Conservation (phyloP, 1,140 invertebrate genomes). For the Leptinotarsa lineolata region DNA sequence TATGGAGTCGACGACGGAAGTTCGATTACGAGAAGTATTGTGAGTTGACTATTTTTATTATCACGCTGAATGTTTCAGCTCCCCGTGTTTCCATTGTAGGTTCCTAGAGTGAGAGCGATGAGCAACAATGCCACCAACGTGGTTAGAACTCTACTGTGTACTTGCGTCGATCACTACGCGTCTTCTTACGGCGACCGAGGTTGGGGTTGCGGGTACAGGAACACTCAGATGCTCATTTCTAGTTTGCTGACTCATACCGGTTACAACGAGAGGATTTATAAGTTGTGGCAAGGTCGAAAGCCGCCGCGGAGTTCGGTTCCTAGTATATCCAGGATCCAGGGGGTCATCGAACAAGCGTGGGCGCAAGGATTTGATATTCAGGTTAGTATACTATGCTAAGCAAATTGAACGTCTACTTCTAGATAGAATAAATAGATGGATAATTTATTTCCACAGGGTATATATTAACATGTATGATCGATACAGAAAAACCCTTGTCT, state of each 20-base stretch:
- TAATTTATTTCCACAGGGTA: too few relatives aligned
- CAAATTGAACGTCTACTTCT: too few relatives aligned
- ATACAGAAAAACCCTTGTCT: too few relatives aligned
- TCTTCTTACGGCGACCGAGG: slow-evolving; percentile 86
- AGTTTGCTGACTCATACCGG: slow-evolving; percentile 74
- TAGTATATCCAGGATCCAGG: slow-evolving; percentile 81
- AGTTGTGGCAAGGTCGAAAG: slow-evolving; percentile 58
- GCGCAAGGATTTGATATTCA: slow-evolving; percentile 82
- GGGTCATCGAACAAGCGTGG: slow-evolving; percentile 86
- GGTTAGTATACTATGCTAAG: slow-evolving; percentile 55
- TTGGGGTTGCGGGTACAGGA: slow-evolving; percentile 90
- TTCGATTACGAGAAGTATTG: slow-evolving; percentile 67
- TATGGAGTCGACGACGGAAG: slow-evolving; percentile 81
- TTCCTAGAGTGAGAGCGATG: slow-evolving; percentile 71
- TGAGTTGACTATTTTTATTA: slow-evolving; percentile 32
- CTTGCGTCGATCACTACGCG: slow-evolving; percentile 82
- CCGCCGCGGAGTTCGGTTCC: slow-evolving; percentile 72
- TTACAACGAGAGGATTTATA: slow-evolving; percentile 72
- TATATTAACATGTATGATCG: too few relatives aligned
- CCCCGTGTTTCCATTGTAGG: slow-evolving; percentile 58
- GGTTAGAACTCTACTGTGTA: slow-evolving; percentile 72
- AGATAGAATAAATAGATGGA: too few relatives aligned
- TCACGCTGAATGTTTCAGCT: background rate
- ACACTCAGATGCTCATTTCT: slow-evolving; percentile 89
- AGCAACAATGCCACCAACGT: slow-evolving; percentile 72